These are phyloP conservation scores for Catharus bicknelli DNA, from an alignment of 2,113 vertebrate genomes.

Conservation along the genomic window DNA sequence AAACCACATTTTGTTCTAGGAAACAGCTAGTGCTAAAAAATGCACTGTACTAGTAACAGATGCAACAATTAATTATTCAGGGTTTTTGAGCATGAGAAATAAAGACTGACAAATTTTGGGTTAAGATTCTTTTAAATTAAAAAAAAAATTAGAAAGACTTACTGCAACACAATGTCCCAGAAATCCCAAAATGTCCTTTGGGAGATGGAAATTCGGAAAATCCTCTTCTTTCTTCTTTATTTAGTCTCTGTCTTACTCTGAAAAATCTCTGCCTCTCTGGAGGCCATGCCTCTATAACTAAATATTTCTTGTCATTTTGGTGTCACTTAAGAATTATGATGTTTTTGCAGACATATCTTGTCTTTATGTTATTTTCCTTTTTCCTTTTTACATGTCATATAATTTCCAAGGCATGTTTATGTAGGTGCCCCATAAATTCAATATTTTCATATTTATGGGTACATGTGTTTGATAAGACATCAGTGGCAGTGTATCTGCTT, in stretches of 20 bases:
- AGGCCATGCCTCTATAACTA: background rate
- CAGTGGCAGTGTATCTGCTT: background rate
- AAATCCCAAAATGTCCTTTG: background rate
- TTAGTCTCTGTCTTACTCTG: background rate
- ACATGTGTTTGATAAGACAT: background rate
- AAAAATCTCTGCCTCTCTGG: background rate
- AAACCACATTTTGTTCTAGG: background rate
- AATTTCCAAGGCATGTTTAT: background rate
- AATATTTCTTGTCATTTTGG: background rate
- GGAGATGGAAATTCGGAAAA: background rate
- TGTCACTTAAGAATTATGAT: background rate
- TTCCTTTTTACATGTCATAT: background rate
- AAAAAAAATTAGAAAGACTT: background rate
- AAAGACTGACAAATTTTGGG: background rate
- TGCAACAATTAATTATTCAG: background rate
- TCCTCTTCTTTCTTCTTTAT: background rate
- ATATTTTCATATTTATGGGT: background rate
- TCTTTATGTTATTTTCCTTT: background rate
- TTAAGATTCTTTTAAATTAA: background rate
- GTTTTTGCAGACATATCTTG: background rate
- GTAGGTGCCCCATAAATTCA: background rate
- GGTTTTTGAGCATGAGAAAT: background rate
- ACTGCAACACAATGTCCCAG: background rate
- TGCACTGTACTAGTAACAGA: background rate
- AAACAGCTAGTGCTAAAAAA: background rate